Evolutionary conservation across 1,140 invertebrate genomes (phyloP).

Genomic region (Temnothorax nylanderi): DNA sequence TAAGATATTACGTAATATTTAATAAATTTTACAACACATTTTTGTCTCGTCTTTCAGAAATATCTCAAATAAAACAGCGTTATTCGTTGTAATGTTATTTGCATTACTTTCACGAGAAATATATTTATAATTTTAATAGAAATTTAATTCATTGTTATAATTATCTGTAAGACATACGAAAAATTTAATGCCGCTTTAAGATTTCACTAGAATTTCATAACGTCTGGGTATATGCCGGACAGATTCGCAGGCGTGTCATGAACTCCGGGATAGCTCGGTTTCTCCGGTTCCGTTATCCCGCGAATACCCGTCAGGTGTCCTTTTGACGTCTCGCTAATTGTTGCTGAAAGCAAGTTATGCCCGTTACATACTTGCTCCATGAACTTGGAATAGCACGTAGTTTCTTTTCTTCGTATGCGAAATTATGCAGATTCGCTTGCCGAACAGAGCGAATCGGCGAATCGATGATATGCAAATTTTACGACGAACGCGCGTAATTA

Average conservation of each 20-base stretch:
- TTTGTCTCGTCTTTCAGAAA: not conserved
- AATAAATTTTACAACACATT: not conserved
- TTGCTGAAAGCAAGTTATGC: conserved; percentile 63
- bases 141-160: not conserved
- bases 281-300: conserved; percentile 73
- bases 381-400: conserved; percentile 38
- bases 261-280: conserved; percentile 37
- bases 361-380: conserved; percentile 59
- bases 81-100: not conserved
- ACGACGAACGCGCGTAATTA: conserved; percentile 44
- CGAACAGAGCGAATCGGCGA: conserved; percentile 34
- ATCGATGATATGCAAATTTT: conserved; percentile 45
- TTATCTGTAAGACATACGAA: not conserved
- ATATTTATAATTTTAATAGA: not conserved
- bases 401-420: conserved; percentile 10
- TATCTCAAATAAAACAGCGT: not conserved
- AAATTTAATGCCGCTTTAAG: not conserved
- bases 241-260: conserved; percentile 68
- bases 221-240: not conserved
- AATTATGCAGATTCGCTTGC: conserved; percentile 38
- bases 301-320: conserved; percentile 74
- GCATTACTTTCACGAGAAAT: not conserved
- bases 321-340: conserved; percentile 79
- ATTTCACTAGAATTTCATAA: conserved; percentile 33
- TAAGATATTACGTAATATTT: not conserved